Conservation (phyloP, 2,797 vertebrate species). For the Odontamblyopus lacepedii region DNA sequence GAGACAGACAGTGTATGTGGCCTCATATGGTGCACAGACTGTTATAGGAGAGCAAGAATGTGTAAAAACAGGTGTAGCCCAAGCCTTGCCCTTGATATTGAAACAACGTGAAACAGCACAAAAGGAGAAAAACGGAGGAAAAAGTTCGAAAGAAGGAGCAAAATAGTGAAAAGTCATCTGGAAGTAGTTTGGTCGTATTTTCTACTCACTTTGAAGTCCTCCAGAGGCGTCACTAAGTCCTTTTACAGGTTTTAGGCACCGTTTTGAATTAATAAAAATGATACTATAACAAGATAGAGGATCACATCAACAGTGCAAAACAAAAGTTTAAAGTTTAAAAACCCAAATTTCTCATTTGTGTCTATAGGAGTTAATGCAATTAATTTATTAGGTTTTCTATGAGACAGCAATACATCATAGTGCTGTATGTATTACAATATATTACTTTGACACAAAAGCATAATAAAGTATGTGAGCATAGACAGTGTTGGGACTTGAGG, state of each 20-base stretch:
- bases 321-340: neutral
- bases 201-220: slow-evolving; percentile 24
- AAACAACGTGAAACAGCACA: neutral
- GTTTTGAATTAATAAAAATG: neutral
- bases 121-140: neutral
- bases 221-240: neutral
- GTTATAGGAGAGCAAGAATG: slow-evolving; percentile 40
- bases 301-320: neutral
- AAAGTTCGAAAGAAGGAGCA: neutral
- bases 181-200: slow-evolving; percentile 56
- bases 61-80: slow-evolving; percentile 35
- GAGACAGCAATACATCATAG: slow-evolving; percentile 8
- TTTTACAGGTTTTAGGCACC: slow-evolving; percentile 4
- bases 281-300: neutral
- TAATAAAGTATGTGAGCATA: slow-evolving; percentile 19
- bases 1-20: slow-evolving; percentile 16
- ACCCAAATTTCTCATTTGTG: neutral
- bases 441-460: slow-evolving; percentile 17
- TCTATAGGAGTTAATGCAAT: slow-evolving; percentile 37
- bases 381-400: slow-evolving; percentile 29
- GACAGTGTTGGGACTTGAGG: slow-evolving; percentile 26
- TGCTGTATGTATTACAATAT: slow-evolving; percentile 15
- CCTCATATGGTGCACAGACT: slow-evolving; percentile 55
- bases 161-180: slow-evolving; percentile 49
- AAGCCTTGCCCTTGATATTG: slow-evolving; percentile 4